Conservation (phyloP, 2,113 vertebrate species). For the Pygoscelis adeliae region DNA sequence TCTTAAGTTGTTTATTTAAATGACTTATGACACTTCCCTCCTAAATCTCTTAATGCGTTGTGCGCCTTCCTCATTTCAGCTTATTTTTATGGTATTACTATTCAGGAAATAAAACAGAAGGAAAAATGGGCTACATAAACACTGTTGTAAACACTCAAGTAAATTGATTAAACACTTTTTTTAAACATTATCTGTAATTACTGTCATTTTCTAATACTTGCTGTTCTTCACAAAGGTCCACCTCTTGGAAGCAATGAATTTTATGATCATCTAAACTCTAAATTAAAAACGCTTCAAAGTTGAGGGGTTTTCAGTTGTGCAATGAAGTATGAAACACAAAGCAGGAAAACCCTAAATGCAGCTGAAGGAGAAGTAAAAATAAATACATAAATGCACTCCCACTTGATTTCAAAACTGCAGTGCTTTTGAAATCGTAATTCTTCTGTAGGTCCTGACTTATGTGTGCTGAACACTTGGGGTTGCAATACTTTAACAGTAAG, state of each 20-base stretch:
- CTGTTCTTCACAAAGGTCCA: neutral
- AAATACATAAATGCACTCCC: neutral
- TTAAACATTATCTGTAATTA: neutral
- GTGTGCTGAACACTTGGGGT: neutral
- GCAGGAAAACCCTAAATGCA: conserved; percentile 51
- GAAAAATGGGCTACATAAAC: neutral
- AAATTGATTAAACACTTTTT: neutral
- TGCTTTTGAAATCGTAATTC: conserved; percentile 10
- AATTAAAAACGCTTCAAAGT: neutral
- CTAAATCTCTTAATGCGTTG: neutral
- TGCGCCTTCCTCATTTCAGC: neutral
- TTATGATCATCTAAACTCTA: neutral
- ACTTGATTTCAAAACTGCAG: conserved; percentile 37
- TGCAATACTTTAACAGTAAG: neutral
- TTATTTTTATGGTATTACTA: neutral
- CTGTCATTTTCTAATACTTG: neutral
- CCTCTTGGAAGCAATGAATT: neutral
- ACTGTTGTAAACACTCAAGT: neutral
- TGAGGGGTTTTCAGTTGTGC: conserved; percentile 9
- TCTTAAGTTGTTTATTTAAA: neutral
- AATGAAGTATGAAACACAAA: conserved; percentile 12
- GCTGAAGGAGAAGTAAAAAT: conserved; percentile 58
- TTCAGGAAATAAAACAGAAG: neutral
- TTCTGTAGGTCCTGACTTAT: neutral
- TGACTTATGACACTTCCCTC: neutral